Evolutionary conservation across 2,797 vertebrate genomes (phyloP), one percentile per base, ranked within the genome.

Genomic region (Scyliorhinus canicula): DNA sequence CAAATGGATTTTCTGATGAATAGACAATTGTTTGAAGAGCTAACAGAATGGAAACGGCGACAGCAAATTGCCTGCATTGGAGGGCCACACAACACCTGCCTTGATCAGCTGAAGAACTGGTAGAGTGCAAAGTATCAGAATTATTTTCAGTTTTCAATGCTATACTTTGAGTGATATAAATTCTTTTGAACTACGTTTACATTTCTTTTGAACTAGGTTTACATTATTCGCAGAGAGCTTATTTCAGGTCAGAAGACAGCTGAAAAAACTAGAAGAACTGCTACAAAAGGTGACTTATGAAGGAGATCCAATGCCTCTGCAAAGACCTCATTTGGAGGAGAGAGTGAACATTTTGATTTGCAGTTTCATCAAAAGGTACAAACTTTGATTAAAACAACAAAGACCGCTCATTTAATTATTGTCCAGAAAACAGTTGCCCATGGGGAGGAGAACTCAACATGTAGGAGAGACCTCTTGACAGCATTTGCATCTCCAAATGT

Each of bases 71-170:
- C 98, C 55, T 98, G 98, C 97, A 99, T 99, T 0, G 99, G 99
- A 0, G 99, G 99, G 31, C 99, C 99, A 0, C 97, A 98, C 95
- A 98, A 99, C 0, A 98, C 97, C 0, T 98, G 98, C 74, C 98
- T 99, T 55, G 99, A 99, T 95, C 99, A 99, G 96, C 98, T 99
- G 95, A 99, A 99, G 96, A 98, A 98, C 96, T 99, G 99, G 99
- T 99, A 98, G 97, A 95, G 93, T 71, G 69, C 26, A 31, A 35
- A 71, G 26, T 50, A 71, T 52, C 67, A 93, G 65, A 69, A 52
- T 35, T 52, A 16, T 52, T 74, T 74, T 26, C 40, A 6, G 2
- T 93, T 71, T 52, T 50, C 21, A 71, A 47, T 19, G 16, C 8
- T 63, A 35, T 93, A 12, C 28, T 6, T 69, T 26, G 14, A 35